A percentile compares a stretch with the other conserved stretches of the same genome.
These are phyloP conservation scores for Cartodere bifasciata DNA, from an alignment of 2,888 invertebrate genomes.

Conservation along the genomic window DNA sequence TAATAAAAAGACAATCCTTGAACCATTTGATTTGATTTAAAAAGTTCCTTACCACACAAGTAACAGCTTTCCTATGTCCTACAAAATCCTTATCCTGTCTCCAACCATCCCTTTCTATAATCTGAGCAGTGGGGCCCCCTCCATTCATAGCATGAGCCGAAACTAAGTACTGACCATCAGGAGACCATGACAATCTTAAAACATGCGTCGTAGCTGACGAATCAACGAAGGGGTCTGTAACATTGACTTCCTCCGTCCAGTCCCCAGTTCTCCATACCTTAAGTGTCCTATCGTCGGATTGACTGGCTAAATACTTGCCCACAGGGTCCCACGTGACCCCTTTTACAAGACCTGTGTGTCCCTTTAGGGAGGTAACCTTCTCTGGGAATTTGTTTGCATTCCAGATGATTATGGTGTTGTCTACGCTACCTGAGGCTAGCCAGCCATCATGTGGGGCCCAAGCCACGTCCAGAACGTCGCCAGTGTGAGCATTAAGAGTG, in stretches of 20 bases:
- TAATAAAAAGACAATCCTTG: background rate
- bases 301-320: conserved; percentile 92
- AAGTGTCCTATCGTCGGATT: conserved; percentile 90
- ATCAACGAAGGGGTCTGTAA: conserved; percentile 87
- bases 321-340: conserved; percentile 99
- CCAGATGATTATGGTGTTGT: conserved; percentile 97
- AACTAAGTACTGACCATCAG: conserved; percentile 92
- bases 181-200: conserved; percentile 89
- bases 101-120: conserved; percentile 91
- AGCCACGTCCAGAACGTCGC: conserved; percentile 87
- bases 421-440: conserved; percentile 93
- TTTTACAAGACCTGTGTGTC: conserved; percentile 89
- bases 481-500: conserved; percentile 81
- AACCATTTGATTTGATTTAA: background rate
- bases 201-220: conserved; percentile 83
- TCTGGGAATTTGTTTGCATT: conserved; percentile 82
- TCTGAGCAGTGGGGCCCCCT: conserved; percentile 93
- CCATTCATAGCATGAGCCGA: conserved; percentile 99
- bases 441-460: conserved; percentile 94
- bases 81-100: conserved; percentile 92
- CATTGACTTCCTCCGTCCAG: conserved; percentile 75
- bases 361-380: conserved; percentile 71
- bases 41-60: conserved; percentile 56
- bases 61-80: conserved; percentile 93
- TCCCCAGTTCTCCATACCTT: conserved; percentile 92